Evolutionary conservation across 2,888 invertebrate genomes (phyloP), one percentile per base, ranked within the genome.

Genomic region (Trachelus troglodyta): DNA sequence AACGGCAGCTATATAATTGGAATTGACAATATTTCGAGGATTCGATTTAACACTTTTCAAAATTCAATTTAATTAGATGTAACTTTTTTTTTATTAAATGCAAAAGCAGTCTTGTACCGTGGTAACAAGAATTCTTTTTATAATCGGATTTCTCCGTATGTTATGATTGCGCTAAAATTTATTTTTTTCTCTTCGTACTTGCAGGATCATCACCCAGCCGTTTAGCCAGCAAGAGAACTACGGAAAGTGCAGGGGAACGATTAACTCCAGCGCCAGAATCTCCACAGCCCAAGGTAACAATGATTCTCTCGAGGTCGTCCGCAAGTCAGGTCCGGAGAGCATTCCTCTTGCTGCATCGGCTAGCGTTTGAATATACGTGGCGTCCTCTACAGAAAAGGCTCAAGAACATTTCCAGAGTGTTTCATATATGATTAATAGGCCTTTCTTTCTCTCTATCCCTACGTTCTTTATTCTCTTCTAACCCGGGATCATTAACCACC

Each of bases 191-290:
- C 56, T 79, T 85, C 81, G 83, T 85, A 81, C 77, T 92, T 92
- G 73, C 88, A 94, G 94, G 93, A 79, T 90, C 91, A 77, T 93
- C 93, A 37, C 92, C 93, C 6, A 92, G 92, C 79, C 92, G 93
- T 82, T 86, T 92, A 76, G 92, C 92, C 34, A 88, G 92, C 78
- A 93, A 92, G 87, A 92, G 93, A 90, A 91, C 93, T 76, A 84
- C 87, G 75, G 90, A 90, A 79, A 88, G 82, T 76, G 76, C 89
- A 75, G 88, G 86, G 78, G 90, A 81, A 87, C 92, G 84, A 87
- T 92, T 86, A 85, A 91, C 84, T 85, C 92, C 83, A 90, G 92
- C 85, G 87, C 90, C 85, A 87, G 92, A 85, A 90, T 92, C 86
- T 91, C 93, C 86, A 90, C 92, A 84, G 89, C 92, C 85, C 83